Conservation (phyloP, 2,888 invertebrate species). For the Dynastes maya region DNA sequence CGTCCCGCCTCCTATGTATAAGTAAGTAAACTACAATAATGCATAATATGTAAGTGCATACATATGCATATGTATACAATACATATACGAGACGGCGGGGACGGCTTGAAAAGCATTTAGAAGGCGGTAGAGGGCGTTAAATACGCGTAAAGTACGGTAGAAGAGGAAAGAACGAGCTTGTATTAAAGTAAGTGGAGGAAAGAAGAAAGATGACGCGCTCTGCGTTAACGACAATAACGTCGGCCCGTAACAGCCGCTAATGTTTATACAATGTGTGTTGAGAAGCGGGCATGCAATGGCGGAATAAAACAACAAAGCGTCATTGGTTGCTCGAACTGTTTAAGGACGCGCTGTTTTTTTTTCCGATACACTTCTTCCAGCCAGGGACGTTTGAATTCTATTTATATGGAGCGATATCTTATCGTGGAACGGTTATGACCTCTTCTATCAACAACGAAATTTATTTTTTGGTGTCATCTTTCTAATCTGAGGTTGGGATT, state of each 20-base stretch:
- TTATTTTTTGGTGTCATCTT: too few species aligned
- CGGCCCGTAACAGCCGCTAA: conserved; percentile 22
- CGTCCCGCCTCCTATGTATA: neutral
- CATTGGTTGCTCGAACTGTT: conserved; percentile 5
- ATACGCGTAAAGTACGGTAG: neutral
- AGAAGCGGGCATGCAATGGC: conserved; percentile 15
- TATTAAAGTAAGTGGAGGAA: neutral
- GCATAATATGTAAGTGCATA: too few species aligned
- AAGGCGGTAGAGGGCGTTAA: neutral
- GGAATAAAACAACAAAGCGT: conserved; percentile 32
- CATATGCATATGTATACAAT: neutral
- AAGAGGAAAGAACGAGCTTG: neutral
- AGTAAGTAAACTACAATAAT: too few species aligned
- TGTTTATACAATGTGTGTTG: conserved; percentile 47
- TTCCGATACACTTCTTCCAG: neutral
- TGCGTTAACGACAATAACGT: conserved; percentile 32
- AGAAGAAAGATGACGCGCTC: neutral
- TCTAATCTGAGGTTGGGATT: too few species aligned
- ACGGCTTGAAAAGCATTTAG: neutral
- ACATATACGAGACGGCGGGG: conserved; percentile 1
- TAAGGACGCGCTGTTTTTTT: conserved; percentile 4
- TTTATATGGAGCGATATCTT: neutral
- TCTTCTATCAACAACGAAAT: too few species aligned
- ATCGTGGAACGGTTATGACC: neutral
- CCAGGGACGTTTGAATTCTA: conserved; percentile 11